phyloP scores from a whole-genome alignment of 2,113 vertebrate genomes.

The Centropus bengalensis region DNA sequence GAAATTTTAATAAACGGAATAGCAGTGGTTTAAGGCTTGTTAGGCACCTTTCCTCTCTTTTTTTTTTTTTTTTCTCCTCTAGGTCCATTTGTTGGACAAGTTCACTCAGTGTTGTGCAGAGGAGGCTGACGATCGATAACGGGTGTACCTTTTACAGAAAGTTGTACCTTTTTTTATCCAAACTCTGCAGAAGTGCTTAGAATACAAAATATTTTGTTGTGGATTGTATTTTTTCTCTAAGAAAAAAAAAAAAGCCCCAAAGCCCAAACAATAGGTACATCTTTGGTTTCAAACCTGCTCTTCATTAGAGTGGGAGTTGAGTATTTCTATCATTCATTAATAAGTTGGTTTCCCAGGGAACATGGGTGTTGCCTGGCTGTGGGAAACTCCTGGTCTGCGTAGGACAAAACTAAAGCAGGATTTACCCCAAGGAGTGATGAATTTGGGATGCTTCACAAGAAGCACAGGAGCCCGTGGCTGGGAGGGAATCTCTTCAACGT shows the following conservation, averaged over 20 bases:
- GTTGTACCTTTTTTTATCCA: not conserved
- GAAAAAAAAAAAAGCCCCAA: not conserved
- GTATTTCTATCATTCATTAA: not conserved
- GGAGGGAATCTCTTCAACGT: not conserved
- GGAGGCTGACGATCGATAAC: fast-evolving
- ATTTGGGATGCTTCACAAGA: not conserved
- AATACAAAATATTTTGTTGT: not conserved
- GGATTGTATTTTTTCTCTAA: not conserved
- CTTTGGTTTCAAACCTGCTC: not conserved
- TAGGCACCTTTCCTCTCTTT: not conserved
- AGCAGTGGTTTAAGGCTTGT: not conserved
- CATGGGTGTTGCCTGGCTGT: not conserved
- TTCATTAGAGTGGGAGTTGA: not conserved
- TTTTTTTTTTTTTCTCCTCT: not conserved
- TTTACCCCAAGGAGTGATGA: fast-evolving
- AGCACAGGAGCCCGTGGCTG: not conserved
- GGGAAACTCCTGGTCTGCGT: not conserved
- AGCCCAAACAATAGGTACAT: not conserved
- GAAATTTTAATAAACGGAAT: constrained; percentile 32
- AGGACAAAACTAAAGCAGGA: not conserved
- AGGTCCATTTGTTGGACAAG: not conserved
- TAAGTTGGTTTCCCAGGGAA: not conserved
- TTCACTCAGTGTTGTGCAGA: not conserved
- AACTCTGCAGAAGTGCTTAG: not conserved
- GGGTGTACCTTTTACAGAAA: not conserved